Conservation (phyloP, 2,888 invertebrate genomes). For the Scrobipalpa costella region DNA sequence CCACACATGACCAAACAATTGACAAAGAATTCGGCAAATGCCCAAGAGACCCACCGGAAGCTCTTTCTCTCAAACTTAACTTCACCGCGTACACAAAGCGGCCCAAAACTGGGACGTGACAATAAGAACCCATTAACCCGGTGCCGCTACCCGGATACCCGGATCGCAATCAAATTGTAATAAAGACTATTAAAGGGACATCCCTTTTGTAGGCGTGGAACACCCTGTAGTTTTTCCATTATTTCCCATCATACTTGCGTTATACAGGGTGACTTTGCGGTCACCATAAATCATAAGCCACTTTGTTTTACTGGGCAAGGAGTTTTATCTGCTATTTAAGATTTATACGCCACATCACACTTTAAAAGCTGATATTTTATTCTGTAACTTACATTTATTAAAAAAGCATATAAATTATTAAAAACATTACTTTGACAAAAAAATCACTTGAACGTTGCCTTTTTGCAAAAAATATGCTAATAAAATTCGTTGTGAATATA, state of each 20-base stretch:
- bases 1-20: neutral
- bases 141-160: neutral
- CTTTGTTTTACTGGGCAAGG: too few relatives aligned
- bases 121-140: conserved; percentile 10
- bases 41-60: neutral
- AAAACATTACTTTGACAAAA: too few relatives aligned
- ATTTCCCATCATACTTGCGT: neutral
- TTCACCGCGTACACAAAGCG: neutral
- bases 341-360: too few relatives aligned
- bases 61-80: neutral
- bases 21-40: neutral
- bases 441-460: too few relatives aligned
- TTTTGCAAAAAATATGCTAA: too few relatives aligned
- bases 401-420: too few relatives aligned
- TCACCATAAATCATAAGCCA: neutral
- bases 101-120: conserved; percentile 2
- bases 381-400: too few relatives aligned
- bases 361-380: too few relatives aligned
- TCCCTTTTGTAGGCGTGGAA: neutral
- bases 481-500: too few relatives aligned
- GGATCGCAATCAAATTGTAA: conserved; percentile 7
- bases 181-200: conserved; percentile 5
- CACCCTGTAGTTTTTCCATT: conserved; percentile 1
- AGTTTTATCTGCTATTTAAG: too few relatives aligned
- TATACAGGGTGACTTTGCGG: neutral